Evolutionary conservation across 2,888 invertebrate genomes (phyloP), one percentile per base, ranked within the genome.

Genomic region (Synanthedon andrenaeformis): DNA sequence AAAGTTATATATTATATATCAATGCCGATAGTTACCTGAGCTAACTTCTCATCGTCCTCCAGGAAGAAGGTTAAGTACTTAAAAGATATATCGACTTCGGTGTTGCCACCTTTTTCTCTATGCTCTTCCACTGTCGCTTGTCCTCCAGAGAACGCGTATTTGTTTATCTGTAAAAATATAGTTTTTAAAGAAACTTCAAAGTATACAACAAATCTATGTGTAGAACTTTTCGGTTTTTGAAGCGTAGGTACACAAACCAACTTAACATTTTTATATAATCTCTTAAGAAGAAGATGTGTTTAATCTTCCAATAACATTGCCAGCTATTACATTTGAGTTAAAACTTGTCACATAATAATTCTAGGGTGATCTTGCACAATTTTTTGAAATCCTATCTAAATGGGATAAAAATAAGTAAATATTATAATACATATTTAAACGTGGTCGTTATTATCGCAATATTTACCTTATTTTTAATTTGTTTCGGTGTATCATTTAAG

Each of bases 91-190:
- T 99, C 99, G 6, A 99, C 92, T 54, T 95, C 94, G 62, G 98
- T 96, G 82, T 99, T 93, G n/a, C 99, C 99, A 17, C 99, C 99
- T 35, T 93, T 83, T 63, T 89, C 82, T 55, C 94, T 87, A 74
- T 99, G 99, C 71, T 99, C 98, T 70, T 99, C 99, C 0, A 97
- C 89, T 0, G 98, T 97, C 5, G 93, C 90, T 66, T 93, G 94
- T 3, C 99, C 99, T 3, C 99, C 99, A 45, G 98, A 98, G 84
- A 98, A 99, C 4, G 99, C 99, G 79, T 98, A 96, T 82, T 97
- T 98, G 67, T 95, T 95, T 54, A 96, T 92, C 93, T 94, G 73
- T 63, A 57, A 55, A 57, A 53, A 51, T 52, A 53, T 23, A 51
- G 50, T 52, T 23, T 23, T 23, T 28, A 14, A 41, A 51, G 10